phyloP scores from a whole-genome alignment of 2,888 invertebrate genomes.

The Diaperis boleti region DNA sequence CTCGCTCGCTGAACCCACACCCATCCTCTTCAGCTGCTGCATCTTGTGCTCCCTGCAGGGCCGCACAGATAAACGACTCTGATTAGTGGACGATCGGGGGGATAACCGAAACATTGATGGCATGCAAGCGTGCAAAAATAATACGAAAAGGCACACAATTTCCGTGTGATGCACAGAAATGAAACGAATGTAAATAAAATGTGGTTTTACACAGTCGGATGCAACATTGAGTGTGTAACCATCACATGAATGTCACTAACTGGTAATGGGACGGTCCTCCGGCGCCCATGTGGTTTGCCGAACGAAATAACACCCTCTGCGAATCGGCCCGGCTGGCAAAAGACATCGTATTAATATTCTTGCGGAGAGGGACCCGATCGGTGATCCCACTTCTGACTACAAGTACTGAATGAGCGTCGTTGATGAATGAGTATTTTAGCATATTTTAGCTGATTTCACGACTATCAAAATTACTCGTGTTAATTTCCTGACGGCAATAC shows the following conservation, averaged over 20 bases:
- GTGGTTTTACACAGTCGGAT: conserved; percentile 19
- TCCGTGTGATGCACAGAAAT: conserved; percentile 9
- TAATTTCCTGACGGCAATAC: too few relatives aligned
- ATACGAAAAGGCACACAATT: conserved; percentile 36
- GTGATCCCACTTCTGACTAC: conserved; percentile 16
- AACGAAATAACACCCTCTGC: conserved; percentile 80
- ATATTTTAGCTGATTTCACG: background rate
- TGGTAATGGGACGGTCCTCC: conserved; percentile 77
- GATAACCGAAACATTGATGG: conserved; percentile 23
- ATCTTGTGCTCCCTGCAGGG: conserved; percentile 82
- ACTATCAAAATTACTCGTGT: too few relatives aligned
- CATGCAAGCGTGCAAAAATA: conserved; percentile 43
- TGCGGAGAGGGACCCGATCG: background rate
- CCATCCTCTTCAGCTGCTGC: conserved; percentile 80
- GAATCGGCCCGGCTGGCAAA: conserved; percentile 77
- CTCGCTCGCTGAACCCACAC: conserved; percentile 78
- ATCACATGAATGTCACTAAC: conserved; percentile 69
- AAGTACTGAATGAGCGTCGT: too few relatives aligned
- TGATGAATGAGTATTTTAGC: background rate
- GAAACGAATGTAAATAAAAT: conserved; percentile 13
- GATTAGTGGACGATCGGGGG: conserved; percentile 9
- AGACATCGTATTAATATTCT: conserved; percentile 53
- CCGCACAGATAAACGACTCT: conserved; percentile 19
- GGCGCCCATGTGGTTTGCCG: conserved; percentile 79
- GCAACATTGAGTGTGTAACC: conserved; percentile 41